Conservation (phyloP, 2,888 invertebrate genomes). For the Melipona bicolor region DNA sequence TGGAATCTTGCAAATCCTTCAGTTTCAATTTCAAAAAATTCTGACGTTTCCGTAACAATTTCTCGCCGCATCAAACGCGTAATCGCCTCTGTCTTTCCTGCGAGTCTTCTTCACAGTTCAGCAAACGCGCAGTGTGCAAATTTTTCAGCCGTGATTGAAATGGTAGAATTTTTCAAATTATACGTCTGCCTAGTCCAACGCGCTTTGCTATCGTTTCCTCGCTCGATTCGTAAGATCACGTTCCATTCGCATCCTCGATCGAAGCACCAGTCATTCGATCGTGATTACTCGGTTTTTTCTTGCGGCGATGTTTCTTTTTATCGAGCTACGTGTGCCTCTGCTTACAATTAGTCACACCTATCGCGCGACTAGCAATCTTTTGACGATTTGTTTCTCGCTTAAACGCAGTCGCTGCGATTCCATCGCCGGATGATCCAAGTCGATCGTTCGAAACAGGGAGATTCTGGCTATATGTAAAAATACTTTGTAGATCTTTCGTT, state of each 20-base stretch:
- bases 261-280: constrained; percentile 21
- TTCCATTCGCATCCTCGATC: constrained; percentile 38
- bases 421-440: background rate
- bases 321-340: background rate
- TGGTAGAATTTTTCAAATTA: constrained; percentile 52
- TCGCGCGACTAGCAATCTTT: background rate
- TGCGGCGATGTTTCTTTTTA: constrained; percentile 31
- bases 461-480: background rate
- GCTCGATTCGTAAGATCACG: constrained; percentile 33
- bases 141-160: constrained; percentile 15
- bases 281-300: constrained; percentile 14
- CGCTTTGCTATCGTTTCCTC: constrained; percentile 1
- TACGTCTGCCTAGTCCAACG: constrained; percentile 16
- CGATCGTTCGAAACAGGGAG: too few relatives aligned
- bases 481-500: background rate
- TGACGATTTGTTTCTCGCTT: constrained; percentile 1
- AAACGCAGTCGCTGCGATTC: background rate
- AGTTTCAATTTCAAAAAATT: background rate
- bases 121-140: background rate
- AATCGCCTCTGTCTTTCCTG: constrained; percentile 3
- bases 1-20: too few relatives aligned
- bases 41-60: background rate
- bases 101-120: background rate
- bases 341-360: background rate
- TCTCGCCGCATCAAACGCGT: background rate